Evolutionary conservation across 2,113 vertebrate genomes (phyloP), one percentile per base, ranked within the genome.

Genomic region (Rhinopomastus cyanomelas): DNA sequence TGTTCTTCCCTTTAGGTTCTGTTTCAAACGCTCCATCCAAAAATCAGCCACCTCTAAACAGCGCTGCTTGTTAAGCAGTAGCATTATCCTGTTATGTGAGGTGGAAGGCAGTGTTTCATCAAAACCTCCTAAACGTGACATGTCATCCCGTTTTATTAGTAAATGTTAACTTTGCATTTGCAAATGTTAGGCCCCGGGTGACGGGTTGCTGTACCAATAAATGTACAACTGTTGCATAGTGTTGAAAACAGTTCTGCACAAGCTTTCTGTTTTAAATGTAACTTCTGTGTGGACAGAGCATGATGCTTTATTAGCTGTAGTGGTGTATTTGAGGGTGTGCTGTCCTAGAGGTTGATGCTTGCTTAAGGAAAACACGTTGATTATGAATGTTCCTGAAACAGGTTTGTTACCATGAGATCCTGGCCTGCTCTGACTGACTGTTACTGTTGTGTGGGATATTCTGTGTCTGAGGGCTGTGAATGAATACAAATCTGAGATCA

Each of bases 101-200:
- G 49, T 69, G 23, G 36, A 81, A 90, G 48, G n/a, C 75, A 44
- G 1, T 62, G 74, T 85, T 87, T 25, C 5, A 53, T 34, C 29
- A 27, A 65, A 90, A 55, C 17, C 16, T 85, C 42, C 29, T 72
- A 13, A 83, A 51, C 8, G 4, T 1, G 2, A 49, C 3, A 3
- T 81, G 53, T 67, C 57, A 37, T 66, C 44, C 14, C 5, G 1
- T 79, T 72, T 84, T 60, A 32, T 57, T 87, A 66, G 49, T 90
- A 23, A 65, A 46, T 26, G 49, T 79, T 74, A 57, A 74, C 77
- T 84, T 78, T 86, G 49, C 21, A 1, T 55, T 93, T 91, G 52
- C 39, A 29, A 26, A 20, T 68, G 64, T 55, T 66, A 57, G n/a
- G 46, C 32, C 60, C 62, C 66, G 72, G 14, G 46, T 57, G 48